Base-by-base conservation (phyloP, 1,140 invertebrate genomes). In the Brachionus rotundiformis region DNA sequence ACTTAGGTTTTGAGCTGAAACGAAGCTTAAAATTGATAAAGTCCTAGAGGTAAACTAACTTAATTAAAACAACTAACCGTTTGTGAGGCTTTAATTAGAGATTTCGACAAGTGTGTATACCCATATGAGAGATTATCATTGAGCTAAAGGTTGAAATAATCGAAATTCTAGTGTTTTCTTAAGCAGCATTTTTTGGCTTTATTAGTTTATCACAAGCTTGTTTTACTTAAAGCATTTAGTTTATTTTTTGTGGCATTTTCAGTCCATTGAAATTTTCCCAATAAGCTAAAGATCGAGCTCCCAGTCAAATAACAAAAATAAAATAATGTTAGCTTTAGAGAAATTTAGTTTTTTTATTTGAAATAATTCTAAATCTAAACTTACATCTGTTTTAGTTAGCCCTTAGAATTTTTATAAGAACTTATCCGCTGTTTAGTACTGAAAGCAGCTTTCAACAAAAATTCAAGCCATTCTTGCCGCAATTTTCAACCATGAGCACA, bases 221-320 rank as follows among this genome's bases (percentile, higher is more conserved):
- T 68, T 68, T 33, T 11, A 63, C 25, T 33, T 68, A 33, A 36
- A 68, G 31, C 29, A 36, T 68, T 68, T 36, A 36, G 29, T 68
- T 33, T 68, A 27, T 63, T 63, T 33, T 68, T 36, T 19, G 31
- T 68, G 63, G 63, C 29, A 68, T 68, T 68, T 68, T 33, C 63
- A 68, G 63, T 36, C 33, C 63, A 68, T 33, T 68, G 63, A 68
- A 68, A 68, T n/a, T 68, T 68, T 68, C 39, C 36, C 16, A 36
- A 36, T 68, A 33, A 68, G 29, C 33, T 33, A 68, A 36, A 68
- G 31, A 36, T 36, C 33, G 27, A 68, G 63, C 29, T 63, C 61
- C 29, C 0, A 63, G 29, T 29, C 25, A 63, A 29, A 63, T 29
- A 63, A 63, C 25, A 63, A 29, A 63, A 63, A 63, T 27, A 23